Evolutionary conservation across 2,797 vertebrate genomes (phyloP).

Genomic region (Chelonia mydas): DNA sequence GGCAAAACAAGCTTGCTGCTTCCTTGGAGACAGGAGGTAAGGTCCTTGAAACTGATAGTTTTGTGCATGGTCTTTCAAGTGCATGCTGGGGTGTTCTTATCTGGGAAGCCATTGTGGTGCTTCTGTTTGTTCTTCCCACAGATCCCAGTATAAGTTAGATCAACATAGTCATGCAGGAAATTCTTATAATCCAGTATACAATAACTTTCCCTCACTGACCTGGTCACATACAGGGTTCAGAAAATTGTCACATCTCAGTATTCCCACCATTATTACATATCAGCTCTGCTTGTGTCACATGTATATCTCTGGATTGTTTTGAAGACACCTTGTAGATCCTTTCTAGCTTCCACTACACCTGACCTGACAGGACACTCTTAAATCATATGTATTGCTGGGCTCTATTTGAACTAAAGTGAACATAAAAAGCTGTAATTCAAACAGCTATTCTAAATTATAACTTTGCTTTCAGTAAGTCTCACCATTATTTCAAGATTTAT

Average conservation of each 20-base stretch:
- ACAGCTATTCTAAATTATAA: background rate
- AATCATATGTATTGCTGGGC: background rate
- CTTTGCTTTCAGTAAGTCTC: background rate
- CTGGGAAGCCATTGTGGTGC: too few relatives aligned
- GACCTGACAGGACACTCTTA: background rate
- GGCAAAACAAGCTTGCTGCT: background rate
- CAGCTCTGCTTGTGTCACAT: background rate
- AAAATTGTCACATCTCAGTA: too few relatives aligned
- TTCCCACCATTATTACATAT: background rate
- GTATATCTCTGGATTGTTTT: background rate
- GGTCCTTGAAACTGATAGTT: background rate
- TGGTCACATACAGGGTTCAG: too few relatives aligned
- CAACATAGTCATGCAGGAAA: background rate
- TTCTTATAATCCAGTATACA: background rate
- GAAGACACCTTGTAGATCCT: background rate
- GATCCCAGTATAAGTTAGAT: background rate
- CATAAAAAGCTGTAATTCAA: background rate
- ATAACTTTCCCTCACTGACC: background rate
- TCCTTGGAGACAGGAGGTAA: background rate
- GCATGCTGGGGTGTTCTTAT: too few relatives aligned
- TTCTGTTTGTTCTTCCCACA: background rate
- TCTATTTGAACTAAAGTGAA: background rate
- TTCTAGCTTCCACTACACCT: accelerated
- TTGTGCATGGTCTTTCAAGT: background rate
- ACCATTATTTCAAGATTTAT: background rate